Evolutionary conservation across 2,888 invertebrate genomes (phyloP), one percentile per base, ranked within the genome.

Genomic region (Pterostichus niger): DNA sequence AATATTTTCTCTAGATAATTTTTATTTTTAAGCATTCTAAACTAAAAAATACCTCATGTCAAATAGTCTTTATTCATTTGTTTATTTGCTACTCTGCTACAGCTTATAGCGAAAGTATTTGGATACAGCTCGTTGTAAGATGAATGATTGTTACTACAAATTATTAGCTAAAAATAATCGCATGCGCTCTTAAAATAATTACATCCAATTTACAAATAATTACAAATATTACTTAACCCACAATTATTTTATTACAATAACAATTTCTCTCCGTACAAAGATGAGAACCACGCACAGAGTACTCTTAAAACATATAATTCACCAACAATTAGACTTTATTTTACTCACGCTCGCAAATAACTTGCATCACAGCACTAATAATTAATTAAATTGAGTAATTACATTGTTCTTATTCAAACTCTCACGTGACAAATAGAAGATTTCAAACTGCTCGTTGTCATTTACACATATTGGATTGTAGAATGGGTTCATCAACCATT

Each of bases 371-470:
- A 46, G 9, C 46, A 33, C 17, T 61, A 17, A 46, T 79, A 79
- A 79, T 79, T 79, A 61, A 79, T 61, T 61, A 79, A 79, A 79
- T 79, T 79, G 61, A 61, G 61, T 49, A 79, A 79, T 79, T 61
- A 78, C 61, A 31, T 59, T 78, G 59, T 78, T 44, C 13, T 24
- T 35, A 31, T 61, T 40, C 64, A 35, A 64, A 33, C 33, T 79
- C 61, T 31, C 78, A 79, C 46, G 40, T 73, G 46, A 73, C 73
- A 46, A 73, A 35, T 7, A 35, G 6, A 68, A n/a, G 10, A 59
- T 13, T 59, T 40, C 7, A 10, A 59, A 24, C 15, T 59, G 59
- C 0, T 1, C 59, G 31, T 9, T 15, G 13, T 54, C 17, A 49
- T 49, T 24, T 24, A 24, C 24, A 24, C 24, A 24, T 24, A 24